Conservation (phyloP, 1,140 invertebrate genomes). For the Contarinia nasturtii region DNA sequence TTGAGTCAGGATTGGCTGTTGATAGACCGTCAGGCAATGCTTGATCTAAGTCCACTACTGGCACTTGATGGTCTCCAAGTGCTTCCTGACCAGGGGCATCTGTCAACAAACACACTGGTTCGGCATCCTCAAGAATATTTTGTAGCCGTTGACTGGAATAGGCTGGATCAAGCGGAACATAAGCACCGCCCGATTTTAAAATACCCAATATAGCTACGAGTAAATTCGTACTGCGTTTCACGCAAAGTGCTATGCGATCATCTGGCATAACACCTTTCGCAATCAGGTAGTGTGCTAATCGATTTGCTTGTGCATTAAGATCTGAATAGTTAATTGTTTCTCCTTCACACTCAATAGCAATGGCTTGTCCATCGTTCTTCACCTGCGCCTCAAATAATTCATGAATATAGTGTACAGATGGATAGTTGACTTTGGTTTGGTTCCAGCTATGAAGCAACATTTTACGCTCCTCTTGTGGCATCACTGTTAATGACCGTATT, state of each 20-base stretch:
- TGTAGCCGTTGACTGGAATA: neutral
- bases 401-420: too few species aligned
- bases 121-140: neutral
- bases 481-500: too few species aligned
- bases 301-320: neutral
- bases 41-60: too few species aligned
- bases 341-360: neutral
- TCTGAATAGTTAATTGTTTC: neutral
- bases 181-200: neutral
- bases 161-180: too few species aligned
- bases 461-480: too few species aligned
- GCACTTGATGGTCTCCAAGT: too few species aligned
- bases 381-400: neutral
- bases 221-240: neutral
- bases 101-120: neutral
- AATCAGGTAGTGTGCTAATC: neutral
- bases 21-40: too few species aligned
- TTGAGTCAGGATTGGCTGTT: neutral
- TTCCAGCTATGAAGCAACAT: too few species aligned
- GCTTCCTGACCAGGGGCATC: too few species aligned
- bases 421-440: neutral
- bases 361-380: neutral
- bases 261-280: neutral
- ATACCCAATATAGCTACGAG: neutral
- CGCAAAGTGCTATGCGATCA: neutral